Conservation (phyloP, 1,140 invertebrate species). For the Lucilia cuprina region DNA sequence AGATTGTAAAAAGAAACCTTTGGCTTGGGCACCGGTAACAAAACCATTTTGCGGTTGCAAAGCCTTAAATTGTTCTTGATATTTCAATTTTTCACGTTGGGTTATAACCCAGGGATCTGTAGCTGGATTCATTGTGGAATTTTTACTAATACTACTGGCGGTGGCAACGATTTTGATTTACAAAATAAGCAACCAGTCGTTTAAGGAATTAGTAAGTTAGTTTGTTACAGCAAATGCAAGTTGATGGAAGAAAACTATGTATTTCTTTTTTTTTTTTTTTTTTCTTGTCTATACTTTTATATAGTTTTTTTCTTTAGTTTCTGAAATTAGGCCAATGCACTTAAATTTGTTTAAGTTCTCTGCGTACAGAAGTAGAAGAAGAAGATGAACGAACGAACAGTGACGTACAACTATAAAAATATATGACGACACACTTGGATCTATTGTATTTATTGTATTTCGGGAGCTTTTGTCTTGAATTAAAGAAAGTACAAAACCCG, state of each 20-base stretch:
- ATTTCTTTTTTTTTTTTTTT: too few relatives aligned
- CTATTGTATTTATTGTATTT: not conserved
- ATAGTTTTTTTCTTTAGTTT: not conserved
- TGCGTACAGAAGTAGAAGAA: not conserved
- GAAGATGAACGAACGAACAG: too few relatives aligned
- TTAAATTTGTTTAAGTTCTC: not conserved
- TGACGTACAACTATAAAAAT: not conserved
- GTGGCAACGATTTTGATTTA: constrained; percentile 18
- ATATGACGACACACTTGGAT: not conserved
- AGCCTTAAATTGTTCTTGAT: constrained; percentile 90
- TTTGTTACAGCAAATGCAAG: not conserved
- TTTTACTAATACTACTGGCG: not conserved
- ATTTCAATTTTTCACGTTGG: constrained; percentile 84
- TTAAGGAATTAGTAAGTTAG: not conserved
- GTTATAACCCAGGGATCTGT: constrained; percentile 89
- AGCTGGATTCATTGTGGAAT: constrained; percentile 59
- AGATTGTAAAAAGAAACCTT: constrained; percentile 91
- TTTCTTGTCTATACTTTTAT: not conserved
- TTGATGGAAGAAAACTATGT: not conserved
- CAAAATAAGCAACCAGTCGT: not conserved
- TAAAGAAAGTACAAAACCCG: not conserved
- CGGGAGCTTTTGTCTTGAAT: not conserved
- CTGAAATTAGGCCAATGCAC: not conserved
- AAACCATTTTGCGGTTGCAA: constrained; percentile 87
- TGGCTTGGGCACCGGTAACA: constrained; percentile 93